Base-by-base conservation (phyloP, 2,888 invertebrate species). In the Plagiodera versicolora region DNA sequence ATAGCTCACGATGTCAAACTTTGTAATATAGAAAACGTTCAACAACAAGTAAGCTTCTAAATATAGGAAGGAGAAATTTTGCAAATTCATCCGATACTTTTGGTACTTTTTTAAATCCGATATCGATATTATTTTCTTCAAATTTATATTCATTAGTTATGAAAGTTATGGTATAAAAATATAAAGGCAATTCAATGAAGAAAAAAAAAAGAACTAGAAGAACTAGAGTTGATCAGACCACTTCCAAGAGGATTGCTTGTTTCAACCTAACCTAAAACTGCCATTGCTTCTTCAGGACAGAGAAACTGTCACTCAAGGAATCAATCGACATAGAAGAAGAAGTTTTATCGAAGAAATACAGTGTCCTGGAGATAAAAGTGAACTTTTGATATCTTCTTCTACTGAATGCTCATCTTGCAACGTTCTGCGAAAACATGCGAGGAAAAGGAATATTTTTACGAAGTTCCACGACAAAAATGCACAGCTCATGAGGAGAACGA, bases 401-500 rank as follows among this genome's bases (percentile, higher is more conserved):
- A 35, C 39, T 5, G 60, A 60, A 52, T 51, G 52, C 18, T 52
- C 60, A 10, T 46, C 48, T 28, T 18, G 50, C 5, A 39, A 32
- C 24, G 2, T 51, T 11, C 14, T 20, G 6, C 30, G 52, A 8
- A 47, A 51, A 14, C 9, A 16, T 18, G 28, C 39, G n/a, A 55
- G 56, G 10, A 56, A 47, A n/a, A 56, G 53, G 11, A 50, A 52
- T 32, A 59, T 18, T 9, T 19, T 60, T 6, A 60, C 56, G 9
- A 44, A 35, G 17, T 56, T 55, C 18, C 55, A 56, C 16, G 51
- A 56, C 17, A 47, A 51, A 45, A 52, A 60, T 48, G 56, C 60
- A 17, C 56, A 60, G 47, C 56, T 45, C 18, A 35, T 47, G 14
- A 46, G 60, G n/a, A 60, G 48, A 48, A 60, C 60, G 2, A 60